phyloP scores from a whole-genome alignment of 2,797 vertebrate genomes.

The Champsocephalus esox region DNA sequence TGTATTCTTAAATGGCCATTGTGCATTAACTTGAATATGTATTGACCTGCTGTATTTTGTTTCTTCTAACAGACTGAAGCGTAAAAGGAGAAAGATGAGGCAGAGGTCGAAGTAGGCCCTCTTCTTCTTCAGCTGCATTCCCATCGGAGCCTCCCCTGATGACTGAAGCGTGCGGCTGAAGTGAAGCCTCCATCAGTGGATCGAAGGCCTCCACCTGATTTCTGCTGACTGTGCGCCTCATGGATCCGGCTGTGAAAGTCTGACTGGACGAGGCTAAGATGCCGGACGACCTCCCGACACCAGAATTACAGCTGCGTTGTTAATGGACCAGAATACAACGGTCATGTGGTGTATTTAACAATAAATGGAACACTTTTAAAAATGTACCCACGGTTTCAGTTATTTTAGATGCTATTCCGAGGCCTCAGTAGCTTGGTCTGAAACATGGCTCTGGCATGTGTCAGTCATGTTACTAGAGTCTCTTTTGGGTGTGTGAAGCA shows the following conservation, averaged over 20 bases:
- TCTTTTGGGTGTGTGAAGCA: neutral
- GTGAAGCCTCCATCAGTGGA: conserved; percentile 8
- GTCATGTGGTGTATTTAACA: conserved; percentile 70
- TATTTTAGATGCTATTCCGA: no score
- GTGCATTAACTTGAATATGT: no score
- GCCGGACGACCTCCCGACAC: conserved; percentile 48
- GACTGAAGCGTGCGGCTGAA: conserved; percentile 28
- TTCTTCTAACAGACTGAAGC: no score
- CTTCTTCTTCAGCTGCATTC: conserved; percentile 63
- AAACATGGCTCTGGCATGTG: no score
- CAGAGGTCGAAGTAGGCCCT: no score
- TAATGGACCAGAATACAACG: conserved; percentile 70
- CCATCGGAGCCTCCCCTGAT: conserved; percentile 40
- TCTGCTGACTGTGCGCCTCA: conserved; percentile 4
- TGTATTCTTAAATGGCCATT: accelerated
- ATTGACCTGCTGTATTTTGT: no score
- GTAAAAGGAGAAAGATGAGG: no score
- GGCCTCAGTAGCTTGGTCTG: no score
- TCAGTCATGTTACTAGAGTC: no score
- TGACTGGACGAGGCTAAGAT: conserved; percentile 46
- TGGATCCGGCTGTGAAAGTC: conserved; percentile 21
- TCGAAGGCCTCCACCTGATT: neutral
- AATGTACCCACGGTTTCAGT: neutral
- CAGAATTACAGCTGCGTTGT: conserved; percentile 61
- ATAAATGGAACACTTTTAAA: conserved; percentile 71